phyloP scores from a whole-genome alignment of 2,113 vertebrate genomes.

The Daphoenositta chrysoptera region DNA sequence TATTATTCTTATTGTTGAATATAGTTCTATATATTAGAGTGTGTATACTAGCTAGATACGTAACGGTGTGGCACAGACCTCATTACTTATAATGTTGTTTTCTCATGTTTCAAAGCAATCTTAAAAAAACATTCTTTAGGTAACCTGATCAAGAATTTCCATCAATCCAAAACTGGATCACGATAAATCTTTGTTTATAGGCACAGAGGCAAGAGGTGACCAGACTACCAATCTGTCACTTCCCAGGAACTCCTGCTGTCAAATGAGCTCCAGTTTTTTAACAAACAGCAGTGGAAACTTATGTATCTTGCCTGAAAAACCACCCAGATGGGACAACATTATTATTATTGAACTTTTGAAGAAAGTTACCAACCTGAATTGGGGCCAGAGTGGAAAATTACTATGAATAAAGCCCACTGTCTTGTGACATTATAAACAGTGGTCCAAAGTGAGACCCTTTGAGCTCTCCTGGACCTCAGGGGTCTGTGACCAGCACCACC shows the following conservation, averaged over 20 bases:
- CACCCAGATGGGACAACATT: rapidly evolving
- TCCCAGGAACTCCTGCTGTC: not conserved
- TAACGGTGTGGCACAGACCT: not conserved
- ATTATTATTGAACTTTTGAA: not conserved
- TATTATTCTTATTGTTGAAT: not conserved
- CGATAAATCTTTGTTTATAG: not conserved
- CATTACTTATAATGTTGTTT: not conserved
- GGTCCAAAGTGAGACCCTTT: not conserved
- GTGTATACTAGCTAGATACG: not conserved
- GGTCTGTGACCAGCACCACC: rapidly evolving
- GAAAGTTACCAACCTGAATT: not conserved
- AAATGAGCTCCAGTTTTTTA: not conserved
- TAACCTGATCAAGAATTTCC: not conserved
- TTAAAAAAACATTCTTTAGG: not conserved
- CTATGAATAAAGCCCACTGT: not conserved
- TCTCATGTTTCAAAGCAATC: not conserved
- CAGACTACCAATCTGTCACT: not conserved
- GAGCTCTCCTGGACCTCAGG: not conserved
- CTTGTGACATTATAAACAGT: not conserved
- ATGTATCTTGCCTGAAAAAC: not conserved
- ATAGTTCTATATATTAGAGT: not conserved
- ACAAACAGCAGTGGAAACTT: not conserved
- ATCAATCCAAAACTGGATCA: not conserved
- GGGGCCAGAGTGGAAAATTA: not conserved
- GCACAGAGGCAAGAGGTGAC: not conserved